Evolutionary conservation across 2,888 invertebrate genomes (phyloP).

Genomic region (Lasiommata megera): DNA sequence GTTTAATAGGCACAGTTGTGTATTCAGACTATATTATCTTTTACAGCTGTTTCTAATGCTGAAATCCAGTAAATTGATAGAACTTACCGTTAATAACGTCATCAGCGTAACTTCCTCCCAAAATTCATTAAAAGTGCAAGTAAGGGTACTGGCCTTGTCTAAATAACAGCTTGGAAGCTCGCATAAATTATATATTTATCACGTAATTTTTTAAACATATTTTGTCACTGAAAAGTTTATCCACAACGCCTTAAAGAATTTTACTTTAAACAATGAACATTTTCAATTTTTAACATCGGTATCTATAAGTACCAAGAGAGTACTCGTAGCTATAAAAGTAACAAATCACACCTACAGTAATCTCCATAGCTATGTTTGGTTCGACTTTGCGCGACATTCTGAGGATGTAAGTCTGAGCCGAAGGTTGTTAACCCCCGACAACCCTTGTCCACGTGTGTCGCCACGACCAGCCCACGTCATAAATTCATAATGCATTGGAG

Average conservation of each 20-base stretch:
- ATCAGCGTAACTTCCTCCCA: too few species aligned
- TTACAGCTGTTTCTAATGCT: too few species aligned
- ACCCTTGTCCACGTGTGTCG: slow-evolving; percentile 34
- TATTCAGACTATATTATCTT: too few species aligned
- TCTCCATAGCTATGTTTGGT: slow-evolving; percentile 10
- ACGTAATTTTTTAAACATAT: too few species aligned
- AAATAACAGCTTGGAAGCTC: too few species aligned
- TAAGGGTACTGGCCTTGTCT: too few species aligned
- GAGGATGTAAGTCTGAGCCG: slow-evolving; percentile 1
- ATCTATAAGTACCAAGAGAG: slow-evolving; percentile 5
- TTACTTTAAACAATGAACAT: not conserved
- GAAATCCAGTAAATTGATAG: too few species aligned
- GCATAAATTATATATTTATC: too few species aligned
- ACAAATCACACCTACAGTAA: slow-evolving; percentile 17
- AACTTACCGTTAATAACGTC: too few species aligned
- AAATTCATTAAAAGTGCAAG: too few species aligned
- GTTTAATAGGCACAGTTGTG: too few species aligned
- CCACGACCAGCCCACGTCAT: slow-evolving; percentile 35
- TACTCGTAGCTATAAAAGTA: slow-evolving; percentile 14
- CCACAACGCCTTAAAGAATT: not conserved
- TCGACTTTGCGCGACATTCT: slow-evolving; percentile 13
- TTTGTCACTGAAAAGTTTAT: not conserved
- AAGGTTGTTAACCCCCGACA: slow-evolving; percentile 52
- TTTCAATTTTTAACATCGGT: not conserved
- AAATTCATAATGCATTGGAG: slow-evolving; percentile 7